Percentiles rank a stretch among this genome's conserved stretches.
Conservation (phyloP, 2,797 vertebrate species). For the Cossypha niveicapilla region DNA sequence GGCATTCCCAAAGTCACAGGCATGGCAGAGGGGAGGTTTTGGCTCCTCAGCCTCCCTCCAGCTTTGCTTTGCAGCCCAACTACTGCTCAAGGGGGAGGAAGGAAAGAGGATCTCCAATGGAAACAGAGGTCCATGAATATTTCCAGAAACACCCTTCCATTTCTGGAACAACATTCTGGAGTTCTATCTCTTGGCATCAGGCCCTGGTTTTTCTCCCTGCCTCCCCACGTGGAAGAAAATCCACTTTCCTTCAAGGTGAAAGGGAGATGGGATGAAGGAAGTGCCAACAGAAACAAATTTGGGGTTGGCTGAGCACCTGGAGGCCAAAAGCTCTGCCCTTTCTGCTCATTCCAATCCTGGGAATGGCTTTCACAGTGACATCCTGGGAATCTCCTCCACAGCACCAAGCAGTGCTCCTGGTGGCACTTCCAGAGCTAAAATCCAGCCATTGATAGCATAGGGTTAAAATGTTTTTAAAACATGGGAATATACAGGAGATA, state of each 20-base stretch:
- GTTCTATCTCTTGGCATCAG: not conserved
- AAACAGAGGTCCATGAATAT: not conserved
- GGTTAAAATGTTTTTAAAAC: too few species aligned
- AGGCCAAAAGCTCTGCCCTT: not conserved
- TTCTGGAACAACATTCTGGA: not conserved
- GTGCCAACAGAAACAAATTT: not conserved
- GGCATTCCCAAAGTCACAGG: not conserved
- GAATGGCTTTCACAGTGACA: not conserved
- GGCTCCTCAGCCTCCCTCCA: not conserved
- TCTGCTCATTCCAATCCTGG: too few species aligned
- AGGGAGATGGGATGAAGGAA: not conserved
- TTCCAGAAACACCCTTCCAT: not conserved
- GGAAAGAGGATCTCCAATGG: not conserved
- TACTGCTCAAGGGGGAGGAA: not conserved
- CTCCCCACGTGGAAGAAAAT: fast-evolving
- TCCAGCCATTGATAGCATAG: too few species aligned
- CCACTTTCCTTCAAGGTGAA: not conserved
- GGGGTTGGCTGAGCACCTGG: not conserved
- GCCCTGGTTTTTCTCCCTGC: not conserved
- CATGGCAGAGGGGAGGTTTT: fast-evolving
- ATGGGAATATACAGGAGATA: too few species aligned
- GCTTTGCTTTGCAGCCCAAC: not conserved
- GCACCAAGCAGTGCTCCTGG: not conserved
- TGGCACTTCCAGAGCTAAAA: not conserved
- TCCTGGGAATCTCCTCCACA: not conserved